Evolutionary conservation across 1,140 invertebrate species (phyloP).

Genomic region (Aphelenchoides avenae): DNA sequence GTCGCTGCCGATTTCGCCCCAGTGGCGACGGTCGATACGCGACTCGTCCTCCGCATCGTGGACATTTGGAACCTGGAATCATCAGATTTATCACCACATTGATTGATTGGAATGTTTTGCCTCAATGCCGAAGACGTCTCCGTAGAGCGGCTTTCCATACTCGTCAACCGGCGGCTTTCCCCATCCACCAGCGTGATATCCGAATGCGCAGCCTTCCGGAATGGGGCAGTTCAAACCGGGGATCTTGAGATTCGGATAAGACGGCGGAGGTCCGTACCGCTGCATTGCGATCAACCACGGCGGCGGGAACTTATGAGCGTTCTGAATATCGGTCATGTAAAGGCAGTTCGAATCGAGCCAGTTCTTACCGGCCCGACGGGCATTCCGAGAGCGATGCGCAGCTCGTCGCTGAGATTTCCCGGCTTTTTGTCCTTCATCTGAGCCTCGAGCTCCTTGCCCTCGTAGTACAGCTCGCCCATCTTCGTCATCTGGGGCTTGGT

Average conservation of each 20-base stretch:
- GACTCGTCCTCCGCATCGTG: conserved; percentile 68
- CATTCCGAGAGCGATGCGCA: conserved; percentile 94
- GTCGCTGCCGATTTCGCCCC: conserved; percentile 91
- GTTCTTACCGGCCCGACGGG: conserved; percentile 82
- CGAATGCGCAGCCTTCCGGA: conserved; percentile 92
- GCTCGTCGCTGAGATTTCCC: conserved; percentile 88
- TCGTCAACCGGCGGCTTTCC: conserved; percentile 99
- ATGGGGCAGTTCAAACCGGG: conserved; percentile 86
- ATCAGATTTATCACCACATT: too few species aligned
- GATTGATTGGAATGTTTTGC: conserved; percentile 25
- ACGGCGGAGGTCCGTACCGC: conserved; percentile 95
- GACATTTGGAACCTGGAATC: conserved; percentile 4
- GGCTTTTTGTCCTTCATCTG: conserved; percentile 96
- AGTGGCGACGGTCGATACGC: conserved; percentile 82
- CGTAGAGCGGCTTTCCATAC: conserved; percentile 91
- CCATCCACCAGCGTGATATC: conserved; percentile 72
- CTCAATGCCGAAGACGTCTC: conserved; percentile 85
- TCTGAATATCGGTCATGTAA: conserved; percentile 29
- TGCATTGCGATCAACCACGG: conserved; percentile 99
- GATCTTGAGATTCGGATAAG: conserved; percentile 96
- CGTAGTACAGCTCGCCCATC: conserved; percentile 98
- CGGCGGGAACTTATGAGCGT: conserved; percentile 70
- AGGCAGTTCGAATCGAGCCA: neutral
- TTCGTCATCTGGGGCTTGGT: conserved; percentile 97
- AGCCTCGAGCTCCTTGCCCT: conserved; percentile 99